These are phyloP conservation scores for Lepisosteus oculatus DNA, from an alignment of 2,113 vertebrate species.

Conservation along the genomic window DNA sequence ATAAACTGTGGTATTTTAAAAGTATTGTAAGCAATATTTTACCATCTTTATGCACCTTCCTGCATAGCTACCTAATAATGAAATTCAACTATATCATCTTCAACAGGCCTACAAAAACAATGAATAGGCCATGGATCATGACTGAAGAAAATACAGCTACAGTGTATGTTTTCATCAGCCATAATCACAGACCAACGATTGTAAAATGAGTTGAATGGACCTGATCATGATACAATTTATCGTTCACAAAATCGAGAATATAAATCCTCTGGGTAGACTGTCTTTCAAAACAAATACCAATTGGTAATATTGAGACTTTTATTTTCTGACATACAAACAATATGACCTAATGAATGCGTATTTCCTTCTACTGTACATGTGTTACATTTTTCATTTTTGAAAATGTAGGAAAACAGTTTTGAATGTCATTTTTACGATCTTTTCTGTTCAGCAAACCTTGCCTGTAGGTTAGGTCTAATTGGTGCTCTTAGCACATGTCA, in stretches of 20 bases:
- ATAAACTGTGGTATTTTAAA: too few relatives aligned
- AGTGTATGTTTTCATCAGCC: too few relatives aligned
- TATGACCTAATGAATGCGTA: conserved; percentile 22
- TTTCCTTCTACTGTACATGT: background rate
- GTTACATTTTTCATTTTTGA: background rate
- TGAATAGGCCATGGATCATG: too few relatives aligned
- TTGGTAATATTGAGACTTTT: conserved; percentile 16
- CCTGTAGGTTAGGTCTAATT: conserved; percentile 16
- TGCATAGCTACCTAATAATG: too few relatives aligned
- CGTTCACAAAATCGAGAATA: conserved; percentile 14
- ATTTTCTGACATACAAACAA: conserved; percentile 32
- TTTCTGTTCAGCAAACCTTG: conserved; percentile 3
- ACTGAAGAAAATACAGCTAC: too few relatives aligned
- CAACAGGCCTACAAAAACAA: too few relatives aligned
- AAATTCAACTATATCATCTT: too few relatives aligned
- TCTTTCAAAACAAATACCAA: background rate
- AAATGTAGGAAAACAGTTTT: background rate
- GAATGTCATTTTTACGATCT: background rate
- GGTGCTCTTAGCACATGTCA: conserved; percentile 18
- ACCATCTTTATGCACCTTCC: too few relatives aligned
- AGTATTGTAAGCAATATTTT: too few relatives aligned
- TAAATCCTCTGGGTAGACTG: conserved; percentile 21
- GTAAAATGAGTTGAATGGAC: too few relatives aligned
- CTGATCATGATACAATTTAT: too few relatives aligned
- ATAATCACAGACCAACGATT: too few relatives aligned